phyloP scores from a whole-genome alignment of 2,888 invertebrate genomes.

The Lasioglossum leucozonium region DNA sequence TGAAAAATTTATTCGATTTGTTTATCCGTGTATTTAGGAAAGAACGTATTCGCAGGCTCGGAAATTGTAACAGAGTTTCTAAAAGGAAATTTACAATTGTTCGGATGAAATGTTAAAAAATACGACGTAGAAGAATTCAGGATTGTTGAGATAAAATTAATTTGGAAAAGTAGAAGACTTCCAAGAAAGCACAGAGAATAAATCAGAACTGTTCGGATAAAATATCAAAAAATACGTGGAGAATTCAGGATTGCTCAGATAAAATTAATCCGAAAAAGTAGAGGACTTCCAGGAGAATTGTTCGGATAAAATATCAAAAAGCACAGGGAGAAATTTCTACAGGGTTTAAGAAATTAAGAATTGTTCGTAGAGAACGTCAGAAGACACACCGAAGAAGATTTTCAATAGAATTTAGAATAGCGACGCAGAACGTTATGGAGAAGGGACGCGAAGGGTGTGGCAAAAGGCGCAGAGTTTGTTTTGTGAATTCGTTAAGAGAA shows the following conservation, averaged over 20 bases:
- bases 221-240: too few relatives aligned
- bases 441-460: not conserved
- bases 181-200: too few relatives aligned
- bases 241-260: too few relatives aligned
- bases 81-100: not conserved
- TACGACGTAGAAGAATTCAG: not conserved
- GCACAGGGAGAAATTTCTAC: not conserved
- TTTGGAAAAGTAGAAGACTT: too few relatives aligned
- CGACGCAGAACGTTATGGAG: not conserved
- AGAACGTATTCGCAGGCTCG: too few relatives aligned
- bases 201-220: too few relatives aligned
- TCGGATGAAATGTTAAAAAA: not conserved
- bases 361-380: not conserved
- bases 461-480: not conserved
- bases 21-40: too few relatives aligned
- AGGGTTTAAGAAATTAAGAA: not conserved
- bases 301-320: too few relatives aligned
- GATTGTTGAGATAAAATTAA: not conserved
- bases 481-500: not conserved
- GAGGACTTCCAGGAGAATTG: not conserved
- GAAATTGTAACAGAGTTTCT: not conserved
- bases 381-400: not conserved
- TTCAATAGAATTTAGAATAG: not conserved
- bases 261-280: too few relatives aligned
- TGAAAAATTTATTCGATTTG: not conserved